A percentile compares a stretch with the other conserved stretches of the same genome.
Conservation (phyloP, 2,888 invertebrate species). For the Watsonalla binaria region DNA sequence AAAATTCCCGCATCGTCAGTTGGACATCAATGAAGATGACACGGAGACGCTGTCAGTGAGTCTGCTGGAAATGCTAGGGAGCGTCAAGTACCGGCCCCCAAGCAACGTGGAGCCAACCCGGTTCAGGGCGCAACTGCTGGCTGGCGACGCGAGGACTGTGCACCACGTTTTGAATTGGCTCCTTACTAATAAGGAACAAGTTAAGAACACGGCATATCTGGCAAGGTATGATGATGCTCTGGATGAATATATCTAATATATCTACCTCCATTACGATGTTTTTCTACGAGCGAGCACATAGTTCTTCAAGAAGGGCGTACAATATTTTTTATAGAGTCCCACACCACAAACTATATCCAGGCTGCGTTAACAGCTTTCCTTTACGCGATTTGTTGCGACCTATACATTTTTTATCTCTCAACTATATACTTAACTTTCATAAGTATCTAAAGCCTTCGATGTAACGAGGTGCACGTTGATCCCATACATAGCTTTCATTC, state of each 20-base stretch:
- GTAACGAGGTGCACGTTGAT: no score
- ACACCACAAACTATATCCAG: no score
- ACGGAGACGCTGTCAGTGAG: constrained; percentile 86
- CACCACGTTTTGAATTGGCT: constrained; percentile 91
- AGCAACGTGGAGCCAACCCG: constrained; percentile 61
- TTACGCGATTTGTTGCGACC: no score
- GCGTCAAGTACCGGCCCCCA: constrained; percentile 88
- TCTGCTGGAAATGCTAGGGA: constrained; percentile 83
- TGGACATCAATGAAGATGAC: constrained; percentile 86
- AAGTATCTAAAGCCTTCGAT: no score
- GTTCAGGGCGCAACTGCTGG: constrained; percentile 66
- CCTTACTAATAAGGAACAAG: constrained; percentile 83
- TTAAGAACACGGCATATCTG: constrained; percentile 90
- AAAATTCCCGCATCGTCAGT: constrained; percentile 28
- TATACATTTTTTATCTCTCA: no score
- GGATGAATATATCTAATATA: not conserved
- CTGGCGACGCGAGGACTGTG: constrained; percentile 85
- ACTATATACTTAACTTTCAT: no score
- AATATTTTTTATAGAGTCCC: no score
- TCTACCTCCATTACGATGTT: no score
- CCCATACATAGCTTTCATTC: no score
- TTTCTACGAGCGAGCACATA: no score
- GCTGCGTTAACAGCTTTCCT: no score
- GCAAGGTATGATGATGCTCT: constrained; percentile 75
- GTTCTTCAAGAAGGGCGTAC: no score